A percentile compares a stretch with the other conserved stretches of the same genome.
These are phyloP conservation scores for Leucoraja ocellata DNA, from an alignment of 2,797 vertebrate genomes.

Conservation along the genomic window DNA sequence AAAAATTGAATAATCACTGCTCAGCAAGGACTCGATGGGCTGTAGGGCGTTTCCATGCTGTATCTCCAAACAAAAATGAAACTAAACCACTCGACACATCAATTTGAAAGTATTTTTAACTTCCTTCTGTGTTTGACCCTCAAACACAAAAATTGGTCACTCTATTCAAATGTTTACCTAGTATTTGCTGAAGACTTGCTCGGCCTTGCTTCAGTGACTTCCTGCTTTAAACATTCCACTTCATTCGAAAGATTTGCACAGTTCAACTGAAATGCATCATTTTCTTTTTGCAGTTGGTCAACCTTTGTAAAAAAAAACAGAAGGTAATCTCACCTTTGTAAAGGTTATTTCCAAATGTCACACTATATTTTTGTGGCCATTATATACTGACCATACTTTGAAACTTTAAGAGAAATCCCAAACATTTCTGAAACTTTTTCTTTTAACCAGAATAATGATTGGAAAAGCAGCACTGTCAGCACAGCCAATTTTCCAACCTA, in stretches of 20 bases:
- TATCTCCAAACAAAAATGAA: too few species aligned
- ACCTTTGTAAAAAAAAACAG: slow-evolving; percentile 52
- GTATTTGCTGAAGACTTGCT: neutral
- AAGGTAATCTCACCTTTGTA: neutral
- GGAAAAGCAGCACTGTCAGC: neutral
- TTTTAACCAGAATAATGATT: neutral
- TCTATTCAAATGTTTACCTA: neutral
- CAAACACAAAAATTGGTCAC: neutral
- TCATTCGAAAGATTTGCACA: slow-evolving; percentile 63
- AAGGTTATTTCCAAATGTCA: neutral
- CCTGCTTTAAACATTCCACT: slow-evolving; percentile 63
- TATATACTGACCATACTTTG: neutral
- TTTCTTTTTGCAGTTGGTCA: slow-evolving; percentile 64
- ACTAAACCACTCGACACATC: neutral
- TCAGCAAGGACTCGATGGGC: too few species aligned
- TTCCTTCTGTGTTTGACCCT: neutral
- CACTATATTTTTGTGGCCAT: neutral
- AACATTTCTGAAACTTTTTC: neutral
- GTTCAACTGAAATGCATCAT: slow-evolving; percentile 54
- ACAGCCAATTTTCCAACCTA: neutral
- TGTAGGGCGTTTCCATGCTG: too few species aligned
- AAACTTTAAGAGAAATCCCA: neutral
- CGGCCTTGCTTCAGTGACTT: slow-evolving; percentile 49
- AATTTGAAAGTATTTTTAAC: neutral
- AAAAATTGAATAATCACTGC: too few species aligned